phyloP scores from a whole-genome alignment of 2,888 invertebrate species.

The Ectemnius lituratus region DNA sequence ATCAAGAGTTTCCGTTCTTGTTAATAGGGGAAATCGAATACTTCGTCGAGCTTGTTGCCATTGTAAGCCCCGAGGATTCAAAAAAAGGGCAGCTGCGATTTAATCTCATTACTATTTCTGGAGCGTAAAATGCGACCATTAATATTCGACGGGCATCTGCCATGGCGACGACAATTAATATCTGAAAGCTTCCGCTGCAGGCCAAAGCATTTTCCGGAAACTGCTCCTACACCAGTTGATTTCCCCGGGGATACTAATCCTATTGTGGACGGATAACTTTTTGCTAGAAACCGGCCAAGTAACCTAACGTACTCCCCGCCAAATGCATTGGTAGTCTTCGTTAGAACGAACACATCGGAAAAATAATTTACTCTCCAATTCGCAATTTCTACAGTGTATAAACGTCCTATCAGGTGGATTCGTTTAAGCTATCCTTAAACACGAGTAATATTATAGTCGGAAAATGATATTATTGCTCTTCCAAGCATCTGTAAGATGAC shows the following conservation, averaged over 20 bases:
- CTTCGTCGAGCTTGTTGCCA: too few species aligned
- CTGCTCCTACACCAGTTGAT: constrained; percentile 65
- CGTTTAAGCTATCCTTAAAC: too few species aligned
- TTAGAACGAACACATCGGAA: background rate
- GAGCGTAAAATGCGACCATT: constrained; percentile 11
- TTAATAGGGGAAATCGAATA: too few species aligned
- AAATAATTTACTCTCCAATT: background rate
- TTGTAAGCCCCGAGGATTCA: background rate
- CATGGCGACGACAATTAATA: constrained; percentile 70
- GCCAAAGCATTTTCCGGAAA: constrained; percentile 66
- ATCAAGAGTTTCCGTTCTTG: too few species aligned
- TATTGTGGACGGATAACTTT: constrained; percentile 69
- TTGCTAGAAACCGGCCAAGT: constrained; percentile 59
- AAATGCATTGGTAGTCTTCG: constrained; percentile 20
- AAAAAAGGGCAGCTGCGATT: background rate
- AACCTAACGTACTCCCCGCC: constrained; percentile 44
- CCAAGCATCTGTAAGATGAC: too few species aligned
- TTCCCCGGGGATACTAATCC: constrained; percentile 75
- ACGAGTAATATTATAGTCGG: too few species aligned
- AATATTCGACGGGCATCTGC: constrained; percentile 27
- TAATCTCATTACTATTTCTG: too few species aligned
- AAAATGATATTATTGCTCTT: too few species aligned
- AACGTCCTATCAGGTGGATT: too few species aligned
- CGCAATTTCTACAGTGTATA: too few species aligned
- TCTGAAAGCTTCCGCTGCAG: constrained; percentile 69